Evolutionary conservation across 2,888 invertebrate genomes (phyloP).

Genomic region (Drosophila niveifrons): DNA sequence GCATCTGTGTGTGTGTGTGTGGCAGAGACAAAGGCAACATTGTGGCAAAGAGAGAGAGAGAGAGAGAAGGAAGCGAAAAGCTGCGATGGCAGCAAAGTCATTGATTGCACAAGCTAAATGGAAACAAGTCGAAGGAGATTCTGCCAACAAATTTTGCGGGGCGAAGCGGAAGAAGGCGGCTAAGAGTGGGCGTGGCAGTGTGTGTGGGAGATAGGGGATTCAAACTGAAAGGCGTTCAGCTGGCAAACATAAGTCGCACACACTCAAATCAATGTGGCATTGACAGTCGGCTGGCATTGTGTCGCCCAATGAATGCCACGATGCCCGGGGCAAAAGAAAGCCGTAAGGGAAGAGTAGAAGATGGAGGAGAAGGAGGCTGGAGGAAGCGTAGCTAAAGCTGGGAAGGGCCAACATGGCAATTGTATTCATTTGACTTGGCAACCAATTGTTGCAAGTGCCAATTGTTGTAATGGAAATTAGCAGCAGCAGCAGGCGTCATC

Average conservation of each 20-base stretch:
- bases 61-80: constrained; percentile 23
- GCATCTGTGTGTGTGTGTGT: constrained; percentile 22
- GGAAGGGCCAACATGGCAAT: constrained; percentile 56
- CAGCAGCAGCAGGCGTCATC: constrained; percentile 67
- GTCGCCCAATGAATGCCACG: constrained; percentile 6
- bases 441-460: constrained; percentile 76
- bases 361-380: not conserved
- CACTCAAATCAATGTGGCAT: constrained; percentile 77
- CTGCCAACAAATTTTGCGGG: constrained; percentile 24
- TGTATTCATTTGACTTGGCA: constrained; percentile 78
- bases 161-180: not conserved
- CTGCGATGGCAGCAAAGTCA: constrained; percentile 54
- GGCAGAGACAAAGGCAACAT: constrained; percentile 46
- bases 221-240: constrained; percentile 71
- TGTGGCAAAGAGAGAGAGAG: constrained; percentile 11
- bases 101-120: constrained; percentile 64
- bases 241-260: constrained; percentile 80
- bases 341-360: not conserved
- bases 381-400: not conserved
- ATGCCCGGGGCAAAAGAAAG: constrained; percentile 6
- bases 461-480: constrained; percentile 75
- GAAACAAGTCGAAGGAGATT: constrained; percentile 28
- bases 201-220: constrained; percentile 12
- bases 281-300: constrained; percentile 64
- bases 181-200: not conserved